A percentile compares a stretch with the other conserved stretches of the same genome.
Conservation (phyloP, 2,113 vertebrate genomes). For the Cyanoliseus patagonus region DNA sequence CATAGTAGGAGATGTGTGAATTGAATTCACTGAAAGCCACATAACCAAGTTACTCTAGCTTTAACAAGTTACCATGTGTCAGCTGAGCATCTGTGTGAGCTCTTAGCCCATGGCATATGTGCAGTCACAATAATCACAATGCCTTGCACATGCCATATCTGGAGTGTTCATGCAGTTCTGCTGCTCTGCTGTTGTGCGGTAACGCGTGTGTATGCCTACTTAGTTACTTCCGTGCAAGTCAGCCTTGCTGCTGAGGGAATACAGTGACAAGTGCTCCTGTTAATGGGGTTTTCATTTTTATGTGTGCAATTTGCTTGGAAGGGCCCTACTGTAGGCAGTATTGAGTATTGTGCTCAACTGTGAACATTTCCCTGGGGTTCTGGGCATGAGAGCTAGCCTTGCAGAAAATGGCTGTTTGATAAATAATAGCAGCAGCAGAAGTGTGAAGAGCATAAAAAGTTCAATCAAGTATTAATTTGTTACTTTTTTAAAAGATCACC, state of each 20-base stretch:
- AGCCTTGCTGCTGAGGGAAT: background rate
- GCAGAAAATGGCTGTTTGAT: conserved; percentile 14
- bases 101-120: background rate
- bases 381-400: background rate
- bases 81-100: background rate
- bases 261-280: background rate
- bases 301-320: background rate
- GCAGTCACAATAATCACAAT: background rate
- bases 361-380: background rate
- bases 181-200: background rate
- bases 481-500: background rate
- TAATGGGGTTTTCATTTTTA: background rate
- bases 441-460: background rate
- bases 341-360: background rate
- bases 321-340: background rate
- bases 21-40: background rate
- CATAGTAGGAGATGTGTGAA: background rate
- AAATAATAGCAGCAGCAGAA: conserved; percentile 25
- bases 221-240: background rate
- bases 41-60: background rate
- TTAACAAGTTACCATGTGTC: background rate
- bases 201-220: fast-evolving
- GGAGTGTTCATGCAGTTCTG: background rate
- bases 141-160: fast-evolving
- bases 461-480: conserved; percentile 47